Percentiles rank a stretch among this genome's conserved stretches.
Evolutionary conservation across 53 echinoderm and acorn worm species (phyloP).

Genomic region (Zoroaster sp.): DNA sequence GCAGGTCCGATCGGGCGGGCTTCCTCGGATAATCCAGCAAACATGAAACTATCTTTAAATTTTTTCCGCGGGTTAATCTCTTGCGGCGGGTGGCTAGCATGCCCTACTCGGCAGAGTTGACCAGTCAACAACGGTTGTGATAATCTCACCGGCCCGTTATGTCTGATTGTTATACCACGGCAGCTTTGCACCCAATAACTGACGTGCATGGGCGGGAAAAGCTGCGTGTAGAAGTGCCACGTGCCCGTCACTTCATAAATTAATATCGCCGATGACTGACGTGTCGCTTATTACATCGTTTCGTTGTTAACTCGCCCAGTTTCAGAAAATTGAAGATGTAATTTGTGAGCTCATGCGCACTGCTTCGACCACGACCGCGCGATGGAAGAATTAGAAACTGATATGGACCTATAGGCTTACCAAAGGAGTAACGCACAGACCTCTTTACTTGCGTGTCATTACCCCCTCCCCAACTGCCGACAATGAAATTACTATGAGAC

Average conservation of each 20-base stretch:
- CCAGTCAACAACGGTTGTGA: too few relatives aligned
- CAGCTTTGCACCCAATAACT: neutral
- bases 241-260: neutral
- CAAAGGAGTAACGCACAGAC: too few relatives aligned
- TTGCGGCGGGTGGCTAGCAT: too few relatives aligned
- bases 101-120: too few relatives aligned
- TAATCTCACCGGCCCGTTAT: too few relatives aligned
- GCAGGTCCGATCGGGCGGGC: too few relatives aligned
- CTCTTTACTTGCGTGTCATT: neutral
- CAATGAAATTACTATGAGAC: neutral
- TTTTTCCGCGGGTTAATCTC: too few relatives aligned
- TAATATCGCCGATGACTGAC: neutral
- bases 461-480: neutral
- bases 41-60: too few relatives aligned
- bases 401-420: neutral
- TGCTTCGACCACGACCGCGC: neutral
- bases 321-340: neutral
- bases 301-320: neutral
- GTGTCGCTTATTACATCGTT: neutral
- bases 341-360: constrained; percentile 1
- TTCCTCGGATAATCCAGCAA: too few relatives aligned
- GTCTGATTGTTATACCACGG: too few relatives aligned
- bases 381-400: neutral
- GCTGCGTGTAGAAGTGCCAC: neutral
- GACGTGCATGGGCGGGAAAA: neutral